Base-by-base conservation (phyloP, 2,113 vertebrate species). In the Cyanoramphus novaezelandiae region DNA sequence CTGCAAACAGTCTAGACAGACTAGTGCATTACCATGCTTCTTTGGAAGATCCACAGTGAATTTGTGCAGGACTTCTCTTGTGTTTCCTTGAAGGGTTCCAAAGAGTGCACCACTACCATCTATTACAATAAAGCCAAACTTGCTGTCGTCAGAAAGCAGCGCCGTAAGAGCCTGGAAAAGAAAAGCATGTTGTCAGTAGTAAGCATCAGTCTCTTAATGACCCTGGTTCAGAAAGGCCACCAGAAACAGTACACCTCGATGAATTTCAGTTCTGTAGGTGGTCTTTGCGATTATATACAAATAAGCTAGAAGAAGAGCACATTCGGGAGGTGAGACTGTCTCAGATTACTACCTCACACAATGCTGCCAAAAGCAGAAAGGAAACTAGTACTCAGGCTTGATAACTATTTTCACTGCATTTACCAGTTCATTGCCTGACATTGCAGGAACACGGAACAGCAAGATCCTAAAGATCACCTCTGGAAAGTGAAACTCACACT, bases 31-130 rank as follows among this genome's bases (percentile, higher is more conserved):
- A 99, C 99, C 99, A 43, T 99, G 99, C 97, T 99, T 99, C 98
- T 99, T 99, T 98, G 99, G 99, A 95, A 99, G 98, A 98, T 99
- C 99, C 98, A 99, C 99, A 94, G 99, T 99, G 98, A 99, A 99
- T 97, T 99, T 99, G 98, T 99, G 99, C 96, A 99, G 98, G 92
- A 99, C 99, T 98, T 99, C 99, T 97, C 99, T 98, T 71, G 99
- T 99, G 98, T 99, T 99, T 97, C 99, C 99, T 98, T 99, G 99
- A 82, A 99, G 99, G 14, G 99, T 99, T 95, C 99, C 99, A 92
- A 99, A 99, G 94, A 99, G 99, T n/a, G 99, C 99, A 79, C 99
- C 99, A 28, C 99, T 99, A 74, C 99, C 99, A 72, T 99, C 99
- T 96, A 99, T 99, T 97, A 99, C 99, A 92, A 99, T 99, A 93